These are phyloP conservation scores for Trematocara unimaculatum DNA, from an alignment of 2,113 vertebrate species.

Conservation along the genomic window DNA sequence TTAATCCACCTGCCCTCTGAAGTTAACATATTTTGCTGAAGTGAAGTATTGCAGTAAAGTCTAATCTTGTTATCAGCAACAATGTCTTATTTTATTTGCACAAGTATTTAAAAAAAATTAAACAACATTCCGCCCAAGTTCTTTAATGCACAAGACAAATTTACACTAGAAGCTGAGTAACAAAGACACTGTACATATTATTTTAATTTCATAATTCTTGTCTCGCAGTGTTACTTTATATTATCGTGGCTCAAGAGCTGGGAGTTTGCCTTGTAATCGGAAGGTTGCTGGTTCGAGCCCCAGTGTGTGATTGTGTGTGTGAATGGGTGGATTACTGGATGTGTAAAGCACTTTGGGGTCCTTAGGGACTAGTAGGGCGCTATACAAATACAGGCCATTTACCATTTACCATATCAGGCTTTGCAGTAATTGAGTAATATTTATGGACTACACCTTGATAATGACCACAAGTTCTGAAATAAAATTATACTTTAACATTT, in stretches of 20 bases:
- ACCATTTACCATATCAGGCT: background rate
- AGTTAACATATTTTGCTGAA: background rate
- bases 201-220: background rate
- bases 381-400: background rate
- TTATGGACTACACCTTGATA: background rate
- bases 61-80: background rate
- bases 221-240: background rate
- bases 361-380: accelerated
- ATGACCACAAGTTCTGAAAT: background rate
- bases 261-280: accelerated
- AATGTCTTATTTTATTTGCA: background rate
- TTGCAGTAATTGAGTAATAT: background rate
- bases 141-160: background rate
- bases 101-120: background rate
- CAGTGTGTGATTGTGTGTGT: accelerated
- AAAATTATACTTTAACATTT: background rate
- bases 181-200: background rate
- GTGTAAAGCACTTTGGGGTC: background rate
- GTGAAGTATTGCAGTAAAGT: background rate
- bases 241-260: background rate
- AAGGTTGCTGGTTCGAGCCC: accelerated
- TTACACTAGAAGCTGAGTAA: background rate
- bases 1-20: background rate
- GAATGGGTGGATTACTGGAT: background rate
- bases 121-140: background rate